Conservation (phyloP, 2,888 invertebrate genomes). For the Lamellibrachia satsuma region DNA sequence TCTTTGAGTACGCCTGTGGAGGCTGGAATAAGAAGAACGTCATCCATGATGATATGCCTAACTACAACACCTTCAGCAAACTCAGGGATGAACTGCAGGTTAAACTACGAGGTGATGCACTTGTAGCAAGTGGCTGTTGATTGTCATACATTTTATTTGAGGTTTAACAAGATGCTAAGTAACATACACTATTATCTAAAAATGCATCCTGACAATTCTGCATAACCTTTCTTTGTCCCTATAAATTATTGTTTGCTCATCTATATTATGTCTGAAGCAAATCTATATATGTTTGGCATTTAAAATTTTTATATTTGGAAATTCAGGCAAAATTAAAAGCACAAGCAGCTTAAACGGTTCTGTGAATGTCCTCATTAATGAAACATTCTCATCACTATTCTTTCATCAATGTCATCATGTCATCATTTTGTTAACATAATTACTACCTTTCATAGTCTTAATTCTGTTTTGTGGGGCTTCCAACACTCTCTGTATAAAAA, state of each 20-base stretch:
- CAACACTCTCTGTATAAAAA: too few relatives aligned
- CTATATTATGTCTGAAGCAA: background rate
- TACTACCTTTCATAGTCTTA: too few relatives aligned
- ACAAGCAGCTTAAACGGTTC: too few relatives aligned
- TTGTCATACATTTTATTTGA: background rate
- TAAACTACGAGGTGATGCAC: conserved; percentile 35
- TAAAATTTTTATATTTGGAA: too few relatives aligned
- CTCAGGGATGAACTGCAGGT: conserved; percentile 78
- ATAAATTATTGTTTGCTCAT: background rate
- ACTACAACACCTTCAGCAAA: conserved; percentile 86
- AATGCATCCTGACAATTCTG: background rate
- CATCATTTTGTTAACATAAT: too few relatives aligned
- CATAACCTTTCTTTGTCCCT: background rate
- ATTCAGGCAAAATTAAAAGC: too few relatives aligned
- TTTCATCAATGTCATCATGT: too few relatives aligned
- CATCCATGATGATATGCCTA: conserved; percentile 85
- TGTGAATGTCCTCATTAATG: too few relatives aligned
- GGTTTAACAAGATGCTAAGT: background rate
- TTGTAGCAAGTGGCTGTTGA: background rate
- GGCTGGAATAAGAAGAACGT: conserved; percentile 87
- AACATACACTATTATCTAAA: background rate
- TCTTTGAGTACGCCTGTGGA: conserved; percentile 87
- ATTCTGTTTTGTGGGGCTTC: too few relatives aligned
- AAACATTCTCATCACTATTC: too few relatives aligned
- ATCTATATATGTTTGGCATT: too few relatives aligned